These are phyloP conservation scores for Tetheella fluctuosa DNA, from an alignment of 2,888 invertebrate species.

Conservation along the genomic window DNA sequence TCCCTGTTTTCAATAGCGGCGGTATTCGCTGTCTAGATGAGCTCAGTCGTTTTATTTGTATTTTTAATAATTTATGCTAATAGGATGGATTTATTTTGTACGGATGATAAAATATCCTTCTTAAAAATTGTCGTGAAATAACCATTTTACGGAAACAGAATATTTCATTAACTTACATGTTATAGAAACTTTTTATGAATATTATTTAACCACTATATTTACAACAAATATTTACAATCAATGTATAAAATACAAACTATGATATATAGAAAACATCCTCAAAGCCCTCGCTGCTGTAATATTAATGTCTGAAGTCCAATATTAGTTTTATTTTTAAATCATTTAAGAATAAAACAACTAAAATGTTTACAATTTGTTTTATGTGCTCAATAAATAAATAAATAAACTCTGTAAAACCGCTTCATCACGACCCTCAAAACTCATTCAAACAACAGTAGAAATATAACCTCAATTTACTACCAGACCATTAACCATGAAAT, in stretches of 20 bases:
- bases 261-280: no score
- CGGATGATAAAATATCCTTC: neutral
- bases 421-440: neutral
- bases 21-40: constrained; percentile 5
- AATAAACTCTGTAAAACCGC: neutral
- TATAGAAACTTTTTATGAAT: no score
- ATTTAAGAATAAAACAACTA: neutral
- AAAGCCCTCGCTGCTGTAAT: no score
- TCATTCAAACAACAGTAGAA: neutral
- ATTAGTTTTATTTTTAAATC: neutral
- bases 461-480: constrained; percentile 22
- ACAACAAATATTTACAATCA: no score
- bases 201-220: no score
- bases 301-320: neutral
- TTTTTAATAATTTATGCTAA: constrained; percentile 2
- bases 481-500: constrained; percentile 65
- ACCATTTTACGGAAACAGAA: no score
- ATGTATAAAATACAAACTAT: no score
- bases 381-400: no score
- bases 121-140: no score
- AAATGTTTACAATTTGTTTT: no score
- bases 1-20: constrained; percentile 25
- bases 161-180: neutral
- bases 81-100: neutral
- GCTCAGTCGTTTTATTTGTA: neutral